Base-by-base conservation (phyloP, 2,797 vertebrate genomes). In the Sebastes reedi region DNA sequence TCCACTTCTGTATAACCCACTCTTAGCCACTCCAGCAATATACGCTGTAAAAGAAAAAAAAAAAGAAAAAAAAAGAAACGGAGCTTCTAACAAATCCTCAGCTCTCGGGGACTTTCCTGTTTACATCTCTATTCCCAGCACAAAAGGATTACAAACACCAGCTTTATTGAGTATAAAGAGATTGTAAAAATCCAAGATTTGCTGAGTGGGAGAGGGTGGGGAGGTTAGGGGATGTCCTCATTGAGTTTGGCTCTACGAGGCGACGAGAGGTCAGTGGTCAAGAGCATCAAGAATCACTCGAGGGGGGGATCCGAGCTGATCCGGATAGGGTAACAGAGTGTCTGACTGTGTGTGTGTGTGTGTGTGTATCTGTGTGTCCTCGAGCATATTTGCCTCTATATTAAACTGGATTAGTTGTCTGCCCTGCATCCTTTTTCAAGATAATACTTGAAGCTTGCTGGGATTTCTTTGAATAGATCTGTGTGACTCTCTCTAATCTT, bases 321-420 rank as follows among this genome's bases (percentile, higher is more conserved):
- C 24, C 30, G 5, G 32, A 56, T 50, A 25, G 18, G 24, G 52
- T 27, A 29, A 30, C 16, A n/a, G 12, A 22, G 55, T 62, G 62
- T 77, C 64, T 55, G 64, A 64, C 64, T 55, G 59, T 60, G 27
- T 62, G n/a, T 54, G 54, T 72, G 61, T 56, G n/a, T 68, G 10
- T 62, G 22, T 68, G 52, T 75, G 58, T 20, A 5, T 80, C 46
- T 81, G 42, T 39, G 67, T 58, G 46, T 75, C 87, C 83, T 80
- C 25, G 2, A 81, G 83, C 87, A 88, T 88, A 93, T 92, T 91
- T 89, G 80, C 66, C 81, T 86, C 79, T 81, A 86, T 84, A 87
- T 92, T 92, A 92, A 93, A 94, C 72, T 86, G 87, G 93, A 94
- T 95, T 94, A 94, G 86, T 86, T 79, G 81, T 87, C 85, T 90